phyloP scores from a whole-genome alignment of 2,888 invertebrate species.

The Oscheius onirici region DNA sequence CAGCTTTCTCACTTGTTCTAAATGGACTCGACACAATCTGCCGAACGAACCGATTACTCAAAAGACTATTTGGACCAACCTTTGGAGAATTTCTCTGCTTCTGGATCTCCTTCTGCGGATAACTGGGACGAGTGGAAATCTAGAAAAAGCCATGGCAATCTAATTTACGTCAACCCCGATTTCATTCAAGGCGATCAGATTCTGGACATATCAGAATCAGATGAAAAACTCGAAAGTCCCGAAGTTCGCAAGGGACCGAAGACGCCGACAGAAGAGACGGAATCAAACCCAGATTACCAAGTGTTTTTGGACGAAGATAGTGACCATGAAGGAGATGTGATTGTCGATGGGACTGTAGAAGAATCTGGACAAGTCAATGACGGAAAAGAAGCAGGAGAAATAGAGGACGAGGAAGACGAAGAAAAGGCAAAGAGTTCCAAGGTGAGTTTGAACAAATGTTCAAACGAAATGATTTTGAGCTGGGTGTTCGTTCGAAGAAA shows the following conservation, averaged over 20 bases:
- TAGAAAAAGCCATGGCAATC: background rate
- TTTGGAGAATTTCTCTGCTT: too few species aligned
- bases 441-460: background rate
- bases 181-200: background rate
- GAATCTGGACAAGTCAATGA: background rate
- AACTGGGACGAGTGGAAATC: background rate
- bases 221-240: background rate
- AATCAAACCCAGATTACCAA: background rate
- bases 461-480: background rate
- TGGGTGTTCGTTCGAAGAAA: background rate
- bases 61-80: too few species aligned
- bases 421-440: background rate
- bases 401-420: background rate
- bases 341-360: background rate
- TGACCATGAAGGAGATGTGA: background rate
- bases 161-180: slow-evolving; percentile 7
- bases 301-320: background rate
- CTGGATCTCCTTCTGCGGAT: too few species aligned
- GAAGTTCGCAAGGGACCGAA: background rate
- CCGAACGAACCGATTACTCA: background rate
- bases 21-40: background rate
- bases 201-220: background rate
- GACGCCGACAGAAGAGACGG: slow-evolving; percentile 1
- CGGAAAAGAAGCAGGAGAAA: background rate
- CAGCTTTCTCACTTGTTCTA: background rate